Evolutionary conservation across 2,797 vertebrate species (phyloP).

Genomic region (Labroides dimidiatus): DNA sequence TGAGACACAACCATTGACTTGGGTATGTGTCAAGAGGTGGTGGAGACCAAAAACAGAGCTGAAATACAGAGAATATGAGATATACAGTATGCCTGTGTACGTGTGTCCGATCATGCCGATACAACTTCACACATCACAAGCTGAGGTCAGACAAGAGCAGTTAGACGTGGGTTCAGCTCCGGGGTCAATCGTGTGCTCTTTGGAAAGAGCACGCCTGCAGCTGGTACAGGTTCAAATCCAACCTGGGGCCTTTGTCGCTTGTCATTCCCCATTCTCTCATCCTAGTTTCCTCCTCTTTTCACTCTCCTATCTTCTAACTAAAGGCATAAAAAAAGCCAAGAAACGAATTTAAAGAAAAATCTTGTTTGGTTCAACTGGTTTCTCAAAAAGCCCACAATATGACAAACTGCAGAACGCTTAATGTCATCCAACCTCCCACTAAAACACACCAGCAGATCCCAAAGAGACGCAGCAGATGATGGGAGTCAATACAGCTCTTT

Average conservation of each 20-base stretch:
- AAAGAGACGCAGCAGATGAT: constrained; percentile 63
- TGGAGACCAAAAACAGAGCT: background rate
- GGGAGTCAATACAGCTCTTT: constrained; percentile 75
- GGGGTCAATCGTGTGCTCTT: too few species aligned
- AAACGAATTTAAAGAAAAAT: background rate
- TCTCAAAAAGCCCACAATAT: constrained; percentile 27
- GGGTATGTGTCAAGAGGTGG: background rate
- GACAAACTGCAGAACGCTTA: constrained; percentile 32
- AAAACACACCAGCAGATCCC: constrained; percentile 46
- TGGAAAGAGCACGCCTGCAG: too few species aligned
- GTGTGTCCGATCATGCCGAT: too few species aligned
- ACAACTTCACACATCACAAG: background rate
- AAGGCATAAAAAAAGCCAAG: too few species aligned
- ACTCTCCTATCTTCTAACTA: too few species aligned
- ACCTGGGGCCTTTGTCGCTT: too few species aligned
- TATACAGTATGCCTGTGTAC: too few species aligned
- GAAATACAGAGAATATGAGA: background rate
- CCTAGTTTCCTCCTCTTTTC: too few species aligned
- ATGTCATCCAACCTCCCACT: constrained; percentile 65
- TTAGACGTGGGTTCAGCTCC: background rate
- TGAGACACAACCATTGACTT: too few species aligned
- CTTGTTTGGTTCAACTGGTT: constrained; percentile 8
- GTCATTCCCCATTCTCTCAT: too few species aligned
- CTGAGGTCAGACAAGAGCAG: constrained; percentile 5
- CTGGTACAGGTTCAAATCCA: too few species aligned